Evolutionary conservation across 2,888 invertebrate genomes (phyloP).

Genomic region (Tortricodes alternella): DNA sequence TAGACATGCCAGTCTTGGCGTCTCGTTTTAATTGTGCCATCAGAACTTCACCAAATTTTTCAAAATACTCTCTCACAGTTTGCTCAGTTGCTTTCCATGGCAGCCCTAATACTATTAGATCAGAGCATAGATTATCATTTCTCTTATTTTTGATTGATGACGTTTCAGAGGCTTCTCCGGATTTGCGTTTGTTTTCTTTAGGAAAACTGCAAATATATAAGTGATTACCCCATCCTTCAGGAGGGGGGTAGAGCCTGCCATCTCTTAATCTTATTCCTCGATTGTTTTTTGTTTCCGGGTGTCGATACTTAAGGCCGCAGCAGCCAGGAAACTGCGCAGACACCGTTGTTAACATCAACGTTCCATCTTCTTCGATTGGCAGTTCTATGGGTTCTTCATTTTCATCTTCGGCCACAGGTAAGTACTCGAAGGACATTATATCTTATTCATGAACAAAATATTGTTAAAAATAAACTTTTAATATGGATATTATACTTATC

Average conservation of each 20-base stretch:
- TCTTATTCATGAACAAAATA: slow-evolving; percentile 76
- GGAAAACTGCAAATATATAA: slow-evolving; percentile 92
- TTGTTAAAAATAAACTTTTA: slow-evolving; percentile 65
- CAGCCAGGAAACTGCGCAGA: slow-evolving; percentile 98
- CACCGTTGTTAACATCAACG: slow-evolving; percentile 94
- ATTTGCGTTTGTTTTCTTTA: slow-evolving; percentile 97
- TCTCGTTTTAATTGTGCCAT: slow-evolving; percentile 99
- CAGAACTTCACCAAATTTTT: slow-evolving; percentile 97
- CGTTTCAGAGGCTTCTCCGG: slow-evolving; percentile 92
- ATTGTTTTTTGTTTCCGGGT: slow-evolving; percentile 94
- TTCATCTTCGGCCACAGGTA: slow-evolving; percentile 98
- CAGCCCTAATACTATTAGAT: slow-evolving; percentile 98
- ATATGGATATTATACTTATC: slow-evolving; percentile 70
- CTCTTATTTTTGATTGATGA: slow-evolving; percentile 96
- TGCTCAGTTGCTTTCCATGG: slow-evolving; percentile 99
- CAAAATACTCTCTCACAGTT: slow-evolving; percentile 97
- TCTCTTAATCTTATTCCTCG: slow-evolving; percentile 96
- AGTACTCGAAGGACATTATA: slow-evolving; percentile 84
- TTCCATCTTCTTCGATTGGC: slow-evolving; percentile 97
- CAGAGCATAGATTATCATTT: slow-evolving; percentile 96
- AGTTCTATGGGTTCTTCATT: slow-evolving; percentile 98
- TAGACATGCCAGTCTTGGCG: slow-evolving; percentile 95
- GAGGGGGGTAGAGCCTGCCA: slow-evolving; percentile 94
- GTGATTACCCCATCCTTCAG: slow-evolving; percentile 92
- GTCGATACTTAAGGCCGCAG: slow-evolving; percentile 98